Evolutionary conservation across 2,113 vertebrate species (phyloP).

Genomic region (Polypterus bichir): DNA sequence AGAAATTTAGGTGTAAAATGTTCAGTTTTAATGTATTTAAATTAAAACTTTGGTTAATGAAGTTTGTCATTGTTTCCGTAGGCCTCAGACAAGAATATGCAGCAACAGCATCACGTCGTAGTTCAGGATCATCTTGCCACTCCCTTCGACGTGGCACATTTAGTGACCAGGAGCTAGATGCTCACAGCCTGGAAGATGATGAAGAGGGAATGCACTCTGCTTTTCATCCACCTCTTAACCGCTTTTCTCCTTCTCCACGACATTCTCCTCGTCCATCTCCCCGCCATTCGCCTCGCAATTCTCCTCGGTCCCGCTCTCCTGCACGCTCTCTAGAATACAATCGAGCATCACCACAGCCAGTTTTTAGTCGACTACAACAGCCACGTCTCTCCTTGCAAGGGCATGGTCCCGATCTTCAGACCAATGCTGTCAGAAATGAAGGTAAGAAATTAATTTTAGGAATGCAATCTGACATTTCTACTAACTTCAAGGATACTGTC

Average conservation of each 20-base stretch:
- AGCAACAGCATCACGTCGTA: slow-evolving; percentile 80
- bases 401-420: slow-evolving; percentile 75
- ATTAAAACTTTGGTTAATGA: too few relatives aligned
- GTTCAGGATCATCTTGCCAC: slow-evolving; percentile 93
- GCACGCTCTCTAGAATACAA: slow-evolving; percentile 81
- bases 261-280: slow-evolving; percentile 85
- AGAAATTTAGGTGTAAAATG: too few relatives aligned
- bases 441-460: slow-evolving; percentile 44
- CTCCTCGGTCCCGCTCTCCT: slow-evolving; percentile 85
- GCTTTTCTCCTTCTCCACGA: slow-evolving; percentile 87
- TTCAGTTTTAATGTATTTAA: not conserved
- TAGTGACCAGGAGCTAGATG: slow-evolving; percentile 93
- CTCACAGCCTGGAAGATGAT: slow-evolving; percentile 91
- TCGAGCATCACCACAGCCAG: slow-evolving; percentile 78
- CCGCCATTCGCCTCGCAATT: slow-evolving; percentile 72
- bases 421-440: slow-evolving; percentile 86
- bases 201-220: slow-evolving; percentile 75
- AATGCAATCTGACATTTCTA: too few relatives aligned
- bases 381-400: slow-evolving; percentile 90
- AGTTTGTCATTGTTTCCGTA: slow-evolving; percentile 22
- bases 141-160: slow-evolving; percentile 81
- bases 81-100: slow-evolving; percentile 93
- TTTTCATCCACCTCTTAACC: slow-evolving; percentile 67
- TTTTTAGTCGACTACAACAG: slow-evolving; percentile 88
- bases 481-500: too few relatives aligned